Evolutionary conservation across 1,140 invertebrate genomes (phyloP).

Genomic region (Trichoplusia ni): DNA sequence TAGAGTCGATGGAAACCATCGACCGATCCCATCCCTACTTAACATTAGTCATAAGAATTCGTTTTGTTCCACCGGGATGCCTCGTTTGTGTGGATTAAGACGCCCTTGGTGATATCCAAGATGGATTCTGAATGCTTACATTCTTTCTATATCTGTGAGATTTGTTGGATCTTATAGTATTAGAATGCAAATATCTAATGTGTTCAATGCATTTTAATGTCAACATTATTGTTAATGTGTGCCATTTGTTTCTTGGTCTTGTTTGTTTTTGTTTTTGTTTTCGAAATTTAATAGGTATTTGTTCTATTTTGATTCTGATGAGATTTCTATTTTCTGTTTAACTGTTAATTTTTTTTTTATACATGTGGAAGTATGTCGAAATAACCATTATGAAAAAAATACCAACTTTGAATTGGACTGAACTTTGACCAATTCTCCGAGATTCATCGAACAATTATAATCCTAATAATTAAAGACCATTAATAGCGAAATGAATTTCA

Average conservation of each 20-base stretch:
- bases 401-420: too few relatives aligned
- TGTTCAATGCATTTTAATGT: slow-evolving; percentile 7
- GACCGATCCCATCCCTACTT: neutral
- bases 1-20: too few relatives aligned
- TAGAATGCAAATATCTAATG: slow-evolving; percentile 13
- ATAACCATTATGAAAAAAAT: too few relatives aligned
- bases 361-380: too few relatives aligned
- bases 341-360: too few relatives aligned
- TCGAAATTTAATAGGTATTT: neutral
- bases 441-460: slow-evolving; percentile 3
- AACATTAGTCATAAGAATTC: slow-evolving; percentile 57
- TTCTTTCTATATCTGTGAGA: slow-evolving; percentile 19
- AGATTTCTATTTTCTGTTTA: neutral
- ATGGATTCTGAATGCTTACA: slow-evolving; percentile 17
- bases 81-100: slow-evolving; percentile 55
- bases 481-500: slow-evolving; percentile 19
- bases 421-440: neutral
- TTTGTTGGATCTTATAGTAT: slow-evolving; percentile 30
- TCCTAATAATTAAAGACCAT: slow-evolving; percentile 19
- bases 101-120: slow-evolving; percentile 36
- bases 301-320: neutral
- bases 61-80: slow-evolving; percentile 55
- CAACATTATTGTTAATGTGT: neutral
- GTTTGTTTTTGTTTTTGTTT: slow-evolving; percentile 8
- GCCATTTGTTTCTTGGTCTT: neutral